Evolutionary conservation across 2,797 vertebrate genomes (phyloP).

Genomic region (Aphelocoma californica): DNA sequence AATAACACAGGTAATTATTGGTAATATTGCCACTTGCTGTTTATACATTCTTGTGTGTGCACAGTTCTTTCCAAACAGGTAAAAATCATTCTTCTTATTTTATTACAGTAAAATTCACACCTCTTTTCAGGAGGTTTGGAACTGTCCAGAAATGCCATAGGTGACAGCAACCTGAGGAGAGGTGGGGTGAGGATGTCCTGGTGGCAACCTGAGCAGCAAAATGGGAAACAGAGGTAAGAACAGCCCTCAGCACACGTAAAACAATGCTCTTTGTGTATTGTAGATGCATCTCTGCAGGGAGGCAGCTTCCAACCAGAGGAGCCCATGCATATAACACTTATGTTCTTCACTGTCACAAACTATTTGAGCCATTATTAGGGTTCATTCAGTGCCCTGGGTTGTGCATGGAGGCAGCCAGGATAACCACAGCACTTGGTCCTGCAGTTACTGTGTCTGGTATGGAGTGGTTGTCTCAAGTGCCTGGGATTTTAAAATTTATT

Average conservation of each 20-base stretch:
- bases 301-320: not conserved
- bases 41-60: not conserved
- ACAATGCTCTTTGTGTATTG: fast-evolving
- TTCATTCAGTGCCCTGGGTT: not conserved
- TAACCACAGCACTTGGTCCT: not conserved
- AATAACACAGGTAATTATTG: not conserved
- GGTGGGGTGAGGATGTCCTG: not conserved
- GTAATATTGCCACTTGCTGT: not conserved
- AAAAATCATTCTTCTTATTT: not conserved
- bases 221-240: not conserved
- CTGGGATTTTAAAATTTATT: not conserved
- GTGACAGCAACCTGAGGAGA: not conserved
- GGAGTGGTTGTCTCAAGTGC: not conserved
- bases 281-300: not conserved
- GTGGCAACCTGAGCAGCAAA: not conserved
- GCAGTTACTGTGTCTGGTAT: not conserved
- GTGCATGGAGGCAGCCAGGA: not conserved
- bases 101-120: not conserved
- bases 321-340: not conserved
- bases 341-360: not conserved
- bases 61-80: not conserved
- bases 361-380: not conserved
- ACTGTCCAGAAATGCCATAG: not conserved
- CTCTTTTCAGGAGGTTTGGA: not conserved
- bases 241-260: fast-evolving